Percentiles rank a stretch among this genome's conserved stretches.
These are phyloP conservation scores for Porites lobata DNA, from an alignment of 92 coral and sea anemone genomes.

Conservation along the genomic window DNA sequence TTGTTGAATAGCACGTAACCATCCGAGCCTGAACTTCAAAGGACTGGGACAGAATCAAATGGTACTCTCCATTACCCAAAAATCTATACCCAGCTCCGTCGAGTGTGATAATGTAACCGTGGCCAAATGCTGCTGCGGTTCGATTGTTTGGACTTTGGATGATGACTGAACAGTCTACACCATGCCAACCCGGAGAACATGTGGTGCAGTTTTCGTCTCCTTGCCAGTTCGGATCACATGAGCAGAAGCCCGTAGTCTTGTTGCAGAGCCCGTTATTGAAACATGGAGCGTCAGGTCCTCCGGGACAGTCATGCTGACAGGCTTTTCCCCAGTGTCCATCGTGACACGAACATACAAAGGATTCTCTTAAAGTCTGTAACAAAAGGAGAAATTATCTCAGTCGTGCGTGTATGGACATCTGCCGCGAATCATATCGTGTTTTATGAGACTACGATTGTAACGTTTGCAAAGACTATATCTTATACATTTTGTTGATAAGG, in stretches of 20 bases:
- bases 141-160: constrained; percentile 67
- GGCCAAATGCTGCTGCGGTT: constrained; percentile 86
- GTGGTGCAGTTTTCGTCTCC: constrained; percentile 79
- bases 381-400: not conserved
- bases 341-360: constrained; percentile 78
- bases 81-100: constrained; percentile 84
- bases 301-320: constrained; percentile 91
- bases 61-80: constrained; percentile 88
- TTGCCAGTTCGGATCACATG: constrained; percentile 93
- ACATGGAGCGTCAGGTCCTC: constrained; percentile 87
- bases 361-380: constrained; percentile 50
- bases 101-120: constrained; percentile 75
- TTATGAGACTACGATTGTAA: no score
- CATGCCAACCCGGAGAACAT: constrained; percentile 91
- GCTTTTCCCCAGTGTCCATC: constrained; percentile 93
- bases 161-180: constrained; percentile 86
- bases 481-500: no score
- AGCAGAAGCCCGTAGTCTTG: constrained; percentile 88
- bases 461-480: no score
- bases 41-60: constrained; percentile 54
- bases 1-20: constrained; percentile 84
- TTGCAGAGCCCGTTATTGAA: constrained; percentile 83
- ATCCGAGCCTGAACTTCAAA: constrained; percentile 79
- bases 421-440: no score
- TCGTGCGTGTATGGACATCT: no score